Conservation (phyloP, 2,113 vertebrate species). For the Desmodus rotundus region DNA sequence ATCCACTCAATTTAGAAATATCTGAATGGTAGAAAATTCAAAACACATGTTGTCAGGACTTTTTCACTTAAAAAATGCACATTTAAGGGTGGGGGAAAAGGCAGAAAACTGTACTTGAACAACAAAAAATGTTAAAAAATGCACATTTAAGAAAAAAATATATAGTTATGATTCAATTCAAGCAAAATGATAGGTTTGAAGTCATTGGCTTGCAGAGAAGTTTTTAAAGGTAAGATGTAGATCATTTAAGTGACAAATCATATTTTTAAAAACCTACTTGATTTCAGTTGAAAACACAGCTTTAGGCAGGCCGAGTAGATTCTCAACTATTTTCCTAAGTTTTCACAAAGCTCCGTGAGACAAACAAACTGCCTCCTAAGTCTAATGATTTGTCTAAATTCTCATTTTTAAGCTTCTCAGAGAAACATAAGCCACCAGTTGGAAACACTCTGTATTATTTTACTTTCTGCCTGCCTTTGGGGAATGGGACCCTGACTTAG, state of each 20-base stretch:
- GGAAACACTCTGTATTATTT: neutral
- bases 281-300: neutral
- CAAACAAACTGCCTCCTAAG: neutral
- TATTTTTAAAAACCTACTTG: constrained; percentile 16
- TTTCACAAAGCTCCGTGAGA: neutral
- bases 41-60: neutral
- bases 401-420: neutral
- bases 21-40: constrained; percentile 12
- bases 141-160: constrained; percentile 27
- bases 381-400: neutral
- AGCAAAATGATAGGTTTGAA: constrained; percentile 28
- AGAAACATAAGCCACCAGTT: neutral
- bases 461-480: neutral
- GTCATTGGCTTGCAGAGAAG: neutral
- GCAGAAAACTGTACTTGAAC: too few species aligned
- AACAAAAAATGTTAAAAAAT: too few species aligned
- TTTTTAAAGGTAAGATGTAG: constrained; percentile 11
- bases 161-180: neutral
- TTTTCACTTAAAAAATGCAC: constrained; percentile 17
- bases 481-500: neutral
- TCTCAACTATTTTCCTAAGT: neutral
- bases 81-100: too few species aligned
- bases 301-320: neutral
- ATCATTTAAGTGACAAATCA: constrained; percentile 13
- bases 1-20: constrained; percentile 37